Base-by-base conservation (phyloP, 2,113 vertebrate species). In the Clarias magur region DNA sequence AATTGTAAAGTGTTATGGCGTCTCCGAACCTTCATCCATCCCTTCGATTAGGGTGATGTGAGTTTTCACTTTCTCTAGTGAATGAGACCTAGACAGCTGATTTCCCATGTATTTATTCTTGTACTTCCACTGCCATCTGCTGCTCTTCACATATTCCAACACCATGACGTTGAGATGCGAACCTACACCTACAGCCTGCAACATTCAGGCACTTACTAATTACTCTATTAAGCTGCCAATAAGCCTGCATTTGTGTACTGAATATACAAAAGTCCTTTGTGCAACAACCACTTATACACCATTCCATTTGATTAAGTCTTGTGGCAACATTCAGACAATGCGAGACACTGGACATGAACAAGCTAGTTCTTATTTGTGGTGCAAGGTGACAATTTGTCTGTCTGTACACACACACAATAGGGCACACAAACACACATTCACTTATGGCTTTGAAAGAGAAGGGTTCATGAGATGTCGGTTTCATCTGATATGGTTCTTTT, bases 71-170 rank as follows among this genome's bases (percentile, higher is more conserved):
- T 59, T 21, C 78, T 21, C 27, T 19, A n/a, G 72, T 13, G 21
- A 62, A 25, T 79, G 38, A 42, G 17, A 27, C 10, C 80, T 60
- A 67, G 65, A 76, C 53, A 16, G 56, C 42, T 10, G 3, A 42
- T 27, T 54, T 42, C 60, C 68, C 81, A 81, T 25, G 4, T 11
- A 48, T 23, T 23, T 68, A 91, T 91, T 92, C 67, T 86, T 93
- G 93, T 91, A 92, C 88, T 91, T 15, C 90, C 92, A 94, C 94
- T 95, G 95, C 94, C 95, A 92, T 93, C 95, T 95, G 92, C 94
- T 95, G 95, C 79, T 54, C 63, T 38, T 3, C 23, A 4, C 15
- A 10, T 84, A 89, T 87, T 90, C 88, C 87, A 89, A 89, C 38
- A 80, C 25, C 56, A 56, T 53, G 13, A 48, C 0, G 48, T 3